These are phyloP conservation scores for Rapana venosa DNA, from an alignment of 2,888 invertebrate species.

Conservation along the genomic window DNA sequence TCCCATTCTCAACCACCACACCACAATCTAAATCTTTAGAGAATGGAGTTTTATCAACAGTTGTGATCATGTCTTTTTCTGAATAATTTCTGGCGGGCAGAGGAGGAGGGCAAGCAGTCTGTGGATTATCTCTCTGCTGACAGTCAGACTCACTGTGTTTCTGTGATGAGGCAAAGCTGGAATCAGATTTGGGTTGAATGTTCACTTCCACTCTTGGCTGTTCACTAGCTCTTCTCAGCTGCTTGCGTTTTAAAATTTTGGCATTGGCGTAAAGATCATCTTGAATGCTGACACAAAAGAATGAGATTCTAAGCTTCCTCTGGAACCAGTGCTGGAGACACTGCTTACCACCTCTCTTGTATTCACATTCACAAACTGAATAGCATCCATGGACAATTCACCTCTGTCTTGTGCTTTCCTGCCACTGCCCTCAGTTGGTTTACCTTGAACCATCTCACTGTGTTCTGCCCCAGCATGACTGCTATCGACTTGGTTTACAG, in stretches of 20 bases:
- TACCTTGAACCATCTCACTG: background rate
- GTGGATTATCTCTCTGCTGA: background rate
- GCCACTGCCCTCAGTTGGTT: background rate
- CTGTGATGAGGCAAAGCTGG: background rate
- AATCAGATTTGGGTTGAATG: background rate
- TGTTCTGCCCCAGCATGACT: background rate
- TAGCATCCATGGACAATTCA: background rate
- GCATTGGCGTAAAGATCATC: conserved; percentile 20
- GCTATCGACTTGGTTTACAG: background rate
- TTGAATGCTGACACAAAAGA: background rate
- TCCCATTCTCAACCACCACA: background rate
- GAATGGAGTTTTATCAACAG: background rate
- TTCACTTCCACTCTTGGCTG: background rate
- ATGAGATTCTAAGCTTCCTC: background rate
- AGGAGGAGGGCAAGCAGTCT: conserved; percentile 9
- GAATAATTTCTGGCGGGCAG: conserved; percentile 20
- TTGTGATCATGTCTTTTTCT: background rate
- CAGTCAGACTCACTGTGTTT: too few species aligned
- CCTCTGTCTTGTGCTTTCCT: background rate
- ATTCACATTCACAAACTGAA: background rate
- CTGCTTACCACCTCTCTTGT: background rate
- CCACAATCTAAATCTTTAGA: background rate
- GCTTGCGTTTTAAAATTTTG: conserved; percentile 14
- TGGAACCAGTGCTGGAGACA: background rate
- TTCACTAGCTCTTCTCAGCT: background rate